Percentiles rank a stretch among this genome's conserved stretches.
These are phyloP conservation scores for Helicoverpa zea DNA, from an alignment of 1,140 invertebrate species.

Conservation along the genomic window DNA sequence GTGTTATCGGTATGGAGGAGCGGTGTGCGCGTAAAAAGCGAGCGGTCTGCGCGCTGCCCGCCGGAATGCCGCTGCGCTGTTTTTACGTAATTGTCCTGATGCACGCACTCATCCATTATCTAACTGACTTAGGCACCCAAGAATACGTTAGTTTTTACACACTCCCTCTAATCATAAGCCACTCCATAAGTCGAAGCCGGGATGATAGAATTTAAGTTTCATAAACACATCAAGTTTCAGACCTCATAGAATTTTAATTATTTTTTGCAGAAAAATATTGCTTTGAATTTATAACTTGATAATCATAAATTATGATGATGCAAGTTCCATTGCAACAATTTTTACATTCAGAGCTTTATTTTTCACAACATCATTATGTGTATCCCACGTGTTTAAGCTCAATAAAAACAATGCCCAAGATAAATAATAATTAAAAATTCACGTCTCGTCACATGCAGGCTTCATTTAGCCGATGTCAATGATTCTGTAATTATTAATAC, in stretches of 20 bases:
- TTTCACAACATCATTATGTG: conserved; percentile 32
- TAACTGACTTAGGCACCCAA: conserved; percentile 77
- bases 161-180: conserved; percentile 41
- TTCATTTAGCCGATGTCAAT: conserved; percentile 79
- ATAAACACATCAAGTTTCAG: conserved; percentile 11
- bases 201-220: background rate
- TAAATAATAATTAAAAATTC: conserved; percentile 70
- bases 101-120: conserved; percentile 85
- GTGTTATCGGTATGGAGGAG: conserved; percentile 83
- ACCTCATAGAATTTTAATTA: background rate
- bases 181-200: conserved; percentile 26
- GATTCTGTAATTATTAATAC: conserved; percentile 83
- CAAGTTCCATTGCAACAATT: too few relatives aligned
- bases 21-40: conserved; percentile 74
- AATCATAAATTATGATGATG: too few relatives aligned
- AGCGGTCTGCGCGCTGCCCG: conserved; percentile 65
- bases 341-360: background rate
- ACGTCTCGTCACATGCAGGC: conserved; percentile 64
- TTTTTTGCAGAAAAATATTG: background rate
- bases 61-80: conserved; percentile 80
- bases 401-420: conserved; percentile 44
- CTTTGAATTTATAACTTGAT: too few relatives aligned
- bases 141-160: conserved; percentile 47
- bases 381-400: conserved; percentile 30
- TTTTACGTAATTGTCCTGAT: conserved; percentile 84